Evolutionary conservation across 2,797 vertebrate genomes (phyloP).

Genomic region (Acipenser oxyrinchus): DNA sequence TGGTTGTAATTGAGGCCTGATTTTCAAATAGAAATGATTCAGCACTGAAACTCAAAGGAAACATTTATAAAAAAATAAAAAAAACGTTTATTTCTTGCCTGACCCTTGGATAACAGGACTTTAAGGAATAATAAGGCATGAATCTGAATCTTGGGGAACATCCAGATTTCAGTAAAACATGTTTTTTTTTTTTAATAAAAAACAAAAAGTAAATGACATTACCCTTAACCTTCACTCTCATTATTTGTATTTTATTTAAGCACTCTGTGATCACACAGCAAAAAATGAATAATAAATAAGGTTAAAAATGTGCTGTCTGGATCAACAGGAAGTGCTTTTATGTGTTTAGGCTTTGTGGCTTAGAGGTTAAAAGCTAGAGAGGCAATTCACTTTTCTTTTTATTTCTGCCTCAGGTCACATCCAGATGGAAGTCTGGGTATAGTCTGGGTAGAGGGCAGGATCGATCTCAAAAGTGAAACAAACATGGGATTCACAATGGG

Average conservation of each 20-base stretch:
- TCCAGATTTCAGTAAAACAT: too few species aligned
- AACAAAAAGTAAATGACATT: too few species aligned
- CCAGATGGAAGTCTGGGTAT: neutral
- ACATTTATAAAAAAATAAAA: too few species aligned
- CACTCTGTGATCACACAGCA: neutral
- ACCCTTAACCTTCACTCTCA: too few species aligned
- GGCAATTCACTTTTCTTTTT: neutral
- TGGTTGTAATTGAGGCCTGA: constrained; percentile 6
- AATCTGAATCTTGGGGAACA: too few species aligned
- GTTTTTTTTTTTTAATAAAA: too few species aligned
- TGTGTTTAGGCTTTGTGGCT: neutral
- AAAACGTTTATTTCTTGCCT: too few species aligned
- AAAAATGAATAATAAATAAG: neutral
- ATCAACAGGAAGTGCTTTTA: neutral
- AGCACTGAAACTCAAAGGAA: too few species aligned
- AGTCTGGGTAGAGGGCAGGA: neutral
- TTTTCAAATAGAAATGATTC: constrained; percentile 10
- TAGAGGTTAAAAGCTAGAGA: neutral
- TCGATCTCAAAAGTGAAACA: neutral
- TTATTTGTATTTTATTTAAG: neutral
- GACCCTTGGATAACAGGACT: too few species aligned
- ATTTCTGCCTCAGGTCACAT: neutral
- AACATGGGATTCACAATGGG: neutral
- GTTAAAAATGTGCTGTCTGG: neutral
- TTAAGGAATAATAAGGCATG: too few species aligned